phyloP scores from a whole-genome alignment of 2,113 vertebrate species.

The Pelmatolapia mariae region DNA sequence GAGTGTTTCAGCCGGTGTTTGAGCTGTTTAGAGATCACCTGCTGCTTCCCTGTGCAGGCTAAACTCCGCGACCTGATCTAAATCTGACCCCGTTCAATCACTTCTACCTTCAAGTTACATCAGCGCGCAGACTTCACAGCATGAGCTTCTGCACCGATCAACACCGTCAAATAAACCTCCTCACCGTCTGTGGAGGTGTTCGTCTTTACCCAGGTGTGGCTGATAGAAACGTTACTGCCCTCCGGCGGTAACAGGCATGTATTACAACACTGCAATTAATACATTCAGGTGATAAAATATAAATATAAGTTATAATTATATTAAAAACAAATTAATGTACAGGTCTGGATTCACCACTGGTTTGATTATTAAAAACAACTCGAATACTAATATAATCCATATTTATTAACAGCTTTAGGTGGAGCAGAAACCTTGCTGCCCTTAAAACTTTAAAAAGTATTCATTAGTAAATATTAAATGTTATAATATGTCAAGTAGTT shows the following conservation, averaged over 20 bases:
- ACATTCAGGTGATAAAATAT: not conserved
- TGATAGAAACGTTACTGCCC: not conserved
- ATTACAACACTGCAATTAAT: not conserved
- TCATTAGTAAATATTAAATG: not conserved
- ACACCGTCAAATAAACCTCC: not conserved
- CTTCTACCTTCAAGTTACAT: accelerated
- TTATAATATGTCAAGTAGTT: not conserved
- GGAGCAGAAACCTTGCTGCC: not conserved
- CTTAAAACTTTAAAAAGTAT: not conserved
- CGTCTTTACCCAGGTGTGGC: no score
- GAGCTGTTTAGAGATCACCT: not conserved
- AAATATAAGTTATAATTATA: not conserved
- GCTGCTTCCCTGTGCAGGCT: not conserved
- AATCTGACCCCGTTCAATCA: not conserved
- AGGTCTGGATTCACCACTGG: not conserved
- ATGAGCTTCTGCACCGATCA: not conserved
- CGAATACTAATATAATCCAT: not conserved
- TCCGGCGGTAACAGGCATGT: not conserved
- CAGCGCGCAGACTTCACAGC: not conserved
- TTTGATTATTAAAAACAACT: not conserved
- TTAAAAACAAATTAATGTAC: not conserved
- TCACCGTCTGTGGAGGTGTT: not conserved
- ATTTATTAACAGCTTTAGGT: not conserved
- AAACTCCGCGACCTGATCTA: not conserved
- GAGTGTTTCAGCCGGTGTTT: accelerated